Evolutionary conservation across 2,113 vertebrate species (phyloP).

Genomic region (Cavia aperea): DNA sequence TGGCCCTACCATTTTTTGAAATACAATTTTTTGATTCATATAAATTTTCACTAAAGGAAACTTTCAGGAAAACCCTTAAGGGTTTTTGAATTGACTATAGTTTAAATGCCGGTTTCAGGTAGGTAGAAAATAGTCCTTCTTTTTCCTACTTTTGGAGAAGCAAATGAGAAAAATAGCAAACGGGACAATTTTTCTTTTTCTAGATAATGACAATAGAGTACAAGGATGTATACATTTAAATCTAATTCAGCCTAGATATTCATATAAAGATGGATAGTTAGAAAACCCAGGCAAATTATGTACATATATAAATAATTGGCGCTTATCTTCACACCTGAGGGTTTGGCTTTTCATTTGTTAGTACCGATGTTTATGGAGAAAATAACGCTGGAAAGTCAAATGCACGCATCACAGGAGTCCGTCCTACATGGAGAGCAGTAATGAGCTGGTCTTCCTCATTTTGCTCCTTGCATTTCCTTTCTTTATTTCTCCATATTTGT

Average conservation of each 20-base stretch:
- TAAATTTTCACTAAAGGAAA: conserved; percentile 50
- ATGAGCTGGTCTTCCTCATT: conserved; percentile 7
- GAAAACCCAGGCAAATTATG: conserved; percentile 7
- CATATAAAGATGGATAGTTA: conserved; percentile 39
- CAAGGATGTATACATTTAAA: conserved; percentile 5
- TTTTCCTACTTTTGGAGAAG: neutral
- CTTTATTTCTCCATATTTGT: conserved; percentile 25
- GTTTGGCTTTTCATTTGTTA: conserved; percentile 38
- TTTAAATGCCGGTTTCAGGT: conserved; percentile 37
- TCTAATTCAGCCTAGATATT: neutral
- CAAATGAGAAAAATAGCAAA: conserved; percentile 21
- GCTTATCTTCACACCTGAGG: neutral
- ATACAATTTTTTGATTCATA: conserved; percentile 53
- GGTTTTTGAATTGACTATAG: conserved; percentile 33
- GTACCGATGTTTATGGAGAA: conserved; percentile 31
- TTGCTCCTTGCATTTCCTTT: neutral
- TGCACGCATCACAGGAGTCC: neutral
- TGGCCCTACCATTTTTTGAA: conserved; percentile 13
- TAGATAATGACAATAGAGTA: conserved; percentile 34
- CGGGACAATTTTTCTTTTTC: neutral
- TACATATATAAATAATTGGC: conserved; percentile 51
- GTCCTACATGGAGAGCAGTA: conserved; percentile 30
- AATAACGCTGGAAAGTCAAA: conserved; percentile 40
- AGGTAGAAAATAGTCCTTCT: conserved; percentile 22
- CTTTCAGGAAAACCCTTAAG: conserved; percentile 43